Evolutionary conservation across 2,888 invertebrate species (phyloP).

Genomic region (Xylophagus ater): DNA sequence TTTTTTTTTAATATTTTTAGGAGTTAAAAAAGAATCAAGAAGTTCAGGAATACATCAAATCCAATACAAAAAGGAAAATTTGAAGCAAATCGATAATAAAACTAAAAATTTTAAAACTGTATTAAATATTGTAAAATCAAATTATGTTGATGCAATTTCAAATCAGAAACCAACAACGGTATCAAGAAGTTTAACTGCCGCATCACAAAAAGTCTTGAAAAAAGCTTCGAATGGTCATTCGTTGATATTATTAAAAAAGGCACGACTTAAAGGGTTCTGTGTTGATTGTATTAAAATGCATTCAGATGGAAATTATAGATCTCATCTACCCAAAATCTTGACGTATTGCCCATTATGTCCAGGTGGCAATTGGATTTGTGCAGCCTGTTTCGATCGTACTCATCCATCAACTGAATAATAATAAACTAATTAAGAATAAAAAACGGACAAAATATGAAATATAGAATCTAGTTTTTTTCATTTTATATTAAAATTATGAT

Average conservation of each 20-base stretch:
- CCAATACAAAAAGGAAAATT: not conserved
- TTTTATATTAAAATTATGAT: too few species aligned
- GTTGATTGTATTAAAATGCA: slow-evolving; percentile 31
- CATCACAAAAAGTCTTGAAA: slow-evolving; percentile 13
- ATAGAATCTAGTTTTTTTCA: too few species aligned
- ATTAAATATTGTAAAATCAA: not conserved
- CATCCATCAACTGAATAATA: too few species aligned
- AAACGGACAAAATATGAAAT: too few species aligned
- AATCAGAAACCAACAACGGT: not conserved
- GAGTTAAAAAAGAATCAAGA: too few species aligned
- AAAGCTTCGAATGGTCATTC: slow-evolving; percentile 24
- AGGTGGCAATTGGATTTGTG: slow-evolving; percentile 36
- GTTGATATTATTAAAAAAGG: slow-evolving; percentile 29
- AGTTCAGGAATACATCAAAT: too few species aligned
- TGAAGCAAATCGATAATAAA: slow-evolving; percentile 1
- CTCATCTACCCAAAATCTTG: slow-evolving; percentile 25
- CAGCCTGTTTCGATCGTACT: slow-evolving; percentile 27
- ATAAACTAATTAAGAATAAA: too few species aligned
- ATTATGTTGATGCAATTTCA: not conserved
- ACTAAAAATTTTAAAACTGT: not conserved
- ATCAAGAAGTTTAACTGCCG: not conserved
- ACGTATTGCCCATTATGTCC: slow-evolving; percentile 36
- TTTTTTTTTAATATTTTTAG: not conserved
- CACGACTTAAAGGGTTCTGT: slow-evolving; percentile 33
- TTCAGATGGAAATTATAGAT: slow-evolving; percentile 15